Conservation (phyloP, 2,797 vertebrate species). For the Fringilla coelebs region DNA sequence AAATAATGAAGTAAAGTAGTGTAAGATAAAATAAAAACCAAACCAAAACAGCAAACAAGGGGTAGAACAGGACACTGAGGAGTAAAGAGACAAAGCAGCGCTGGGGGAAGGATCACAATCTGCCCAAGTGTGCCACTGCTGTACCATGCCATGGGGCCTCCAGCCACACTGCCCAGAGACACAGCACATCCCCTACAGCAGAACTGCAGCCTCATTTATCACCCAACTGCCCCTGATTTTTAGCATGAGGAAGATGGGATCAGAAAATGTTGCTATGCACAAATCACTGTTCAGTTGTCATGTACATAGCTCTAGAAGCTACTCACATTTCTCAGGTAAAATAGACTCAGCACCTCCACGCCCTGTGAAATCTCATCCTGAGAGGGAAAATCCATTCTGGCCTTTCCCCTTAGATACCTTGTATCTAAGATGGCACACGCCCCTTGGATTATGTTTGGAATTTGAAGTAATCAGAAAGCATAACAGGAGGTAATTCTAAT, state of each 20-base stretch:
- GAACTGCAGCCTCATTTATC: neutral
- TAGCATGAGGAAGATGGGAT: neutral
- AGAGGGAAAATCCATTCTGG: neutral
- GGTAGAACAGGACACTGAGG: neutral
- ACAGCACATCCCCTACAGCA: neutral
- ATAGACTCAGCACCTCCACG: neutral
- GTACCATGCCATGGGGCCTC: neutral
- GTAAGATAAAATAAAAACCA: conserved; percentile 9
- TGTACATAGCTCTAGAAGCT: neutral
- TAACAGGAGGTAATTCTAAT: neutral
- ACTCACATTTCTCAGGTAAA: neutral
- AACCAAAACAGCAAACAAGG: conserved; percentile 4
- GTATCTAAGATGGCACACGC: neutral
- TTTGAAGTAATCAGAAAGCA: neutral
- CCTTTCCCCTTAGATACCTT: neutral
- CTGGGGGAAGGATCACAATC: neutral
- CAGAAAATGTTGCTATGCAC: neutral
- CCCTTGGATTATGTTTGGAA: neutral
- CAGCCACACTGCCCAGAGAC: neutral
- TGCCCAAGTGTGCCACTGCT: neutral
- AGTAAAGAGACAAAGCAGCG: neutral
- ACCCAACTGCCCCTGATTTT: neutral
- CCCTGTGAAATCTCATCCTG: neutral
- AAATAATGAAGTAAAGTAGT: conserved; percentile 41
- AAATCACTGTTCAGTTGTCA: neutral